These are phyloP conservation scores for Babyrousa celebensis DNA, from an alignment of 2,797 vertebrate genomes.

Conservation along the genomic window DNA sequence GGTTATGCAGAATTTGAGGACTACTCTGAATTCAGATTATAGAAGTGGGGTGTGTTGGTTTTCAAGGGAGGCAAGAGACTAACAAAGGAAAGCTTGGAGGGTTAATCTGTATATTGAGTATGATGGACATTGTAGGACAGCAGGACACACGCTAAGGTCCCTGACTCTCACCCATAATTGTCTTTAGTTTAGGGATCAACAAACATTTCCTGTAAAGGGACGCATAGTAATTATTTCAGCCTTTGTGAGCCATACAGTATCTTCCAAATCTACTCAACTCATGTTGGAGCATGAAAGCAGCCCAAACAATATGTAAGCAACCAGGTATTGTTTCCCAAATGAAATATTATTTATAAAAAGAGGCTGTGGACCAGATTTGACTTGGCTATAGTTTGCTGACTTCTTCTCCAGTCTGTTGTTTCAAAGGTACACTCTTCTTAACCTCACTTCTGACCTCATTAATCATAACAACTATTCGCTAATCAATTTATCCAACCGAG, in stretches of 20 bases:
- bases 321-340: neutral
- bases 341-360: conserved; percentile 18
- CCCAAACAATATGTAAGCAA: neutral
- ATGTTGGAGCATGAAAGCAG: neutral
- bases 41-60: neutral
- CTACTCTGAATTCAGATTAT: neutral
- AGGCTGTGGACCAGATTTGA: neutral
- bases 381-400: neutral
- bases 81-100: neutral
- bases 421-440: neutral
- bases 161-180: neutral
- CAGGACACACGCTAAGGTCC: neutral
- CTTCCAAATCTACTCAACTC: neutral
- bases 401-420: neutral
- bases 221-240: neutral
- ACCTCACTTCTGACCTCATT: neutral
- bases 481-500: conserved; percentile 39
- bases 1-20: neutral
- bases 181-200: neutral
- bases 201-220: neutral
- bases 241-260: neutral
- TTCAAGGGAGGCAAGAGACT: too few species aligned
- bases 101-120: neutral
- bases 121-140: neutral
- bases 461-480: neutral